phyloP scores from a whole-genome alignment of 2,797 vertebrate species.

The Hyperoplus immaculatus region DNA sequence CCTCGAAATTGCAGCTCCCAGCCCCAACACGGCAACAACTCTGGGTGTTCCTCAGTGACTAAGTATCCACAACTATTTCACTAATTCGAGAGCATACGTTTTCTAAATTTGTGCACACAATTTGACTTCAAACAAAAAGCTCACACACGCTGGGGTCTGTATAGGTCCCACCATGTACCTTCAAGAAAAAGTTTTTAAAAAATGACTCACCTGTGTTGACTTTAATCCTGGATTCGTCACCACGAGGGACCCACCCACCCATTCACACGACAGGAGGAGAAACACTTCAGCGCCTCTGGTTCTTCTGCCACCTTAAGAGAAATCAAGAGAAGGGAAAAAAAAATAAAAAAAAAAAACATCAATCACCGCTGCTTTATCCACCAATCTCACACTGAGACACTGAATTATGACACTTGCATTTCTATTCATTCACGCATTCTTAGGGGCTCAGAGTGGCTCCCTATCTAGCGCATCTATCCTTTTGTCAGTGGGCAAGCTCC shows the following conservation, averaged over 20 bases:
- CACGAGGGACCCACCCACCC: conserved; percentile 76
- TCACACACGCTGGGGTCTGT: conserved; percentile 3
- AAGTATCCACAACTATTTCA: not conserved
- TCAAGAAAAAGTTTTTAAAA: not conserved
- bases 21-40: not conserved
- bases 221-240: conserved; percentile 71
- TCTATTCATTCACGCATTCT: conserved; percentile 34
- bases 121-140: not conserved
- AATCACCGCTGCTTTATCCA: conserved; percentile 36
- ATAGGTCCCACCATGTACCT: not conserved
- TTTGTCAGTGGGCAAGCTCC: conserved; percentile 53
- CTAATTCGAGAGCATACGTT: not conserved
- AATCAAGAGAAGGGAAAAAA: conserved; percentile 30
- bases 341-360: conserved; percentile 47
- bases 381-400: conserved; percentile 42
- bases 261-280: conserved; percentile 78
- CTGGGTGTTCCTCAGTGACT: not conserved
- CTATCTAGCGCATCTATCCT: conserved; percentile 54
- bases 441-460: conserved; percentile 56
- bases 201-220: conserved; percentile 72
- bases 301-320: conserved; percentile 62
- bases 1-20: not conserved
- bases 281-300: conserved; percentile 69
- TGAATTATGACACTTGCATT: conserved; percentile 57
- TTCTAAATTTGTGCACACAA: not conserved